phyloP scores from a whole-genome alignment of 2,797 vertebrate genomes.

The Acrossocheilus fasciatus region DNA sequence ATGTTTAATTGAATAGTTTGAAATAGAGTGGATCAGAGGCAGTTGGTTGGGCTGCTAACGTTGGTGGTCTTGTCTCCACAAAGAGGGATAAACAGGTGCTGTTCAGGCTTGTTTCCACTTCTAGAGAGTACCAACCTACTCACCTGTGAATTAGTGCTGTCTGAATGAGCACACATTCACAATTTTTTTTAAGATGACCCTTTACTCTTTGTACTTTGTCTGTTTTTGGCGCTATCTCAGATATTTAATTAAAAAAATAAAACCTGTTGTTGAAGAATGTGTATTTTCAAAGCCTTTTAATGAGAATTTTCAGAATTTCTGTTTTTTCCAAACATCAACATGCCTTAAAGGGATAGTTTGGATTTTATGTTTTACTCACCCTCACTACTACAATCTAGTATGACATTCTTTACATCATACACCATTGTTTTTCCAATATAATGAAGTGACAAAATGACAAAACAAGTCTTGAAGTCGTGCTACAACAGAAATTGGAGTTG shows the following conservation, averaged over 20 bases:
- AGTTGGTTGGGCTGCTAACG: neutral
- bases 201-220: neutral
- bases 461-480: neutral
- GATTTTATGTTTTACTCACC: neutral
- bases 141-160: neutral
- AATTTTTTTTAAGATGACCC: neutral
- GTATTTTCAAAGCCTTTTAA: neutral
- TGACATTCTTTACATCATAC: neutral
- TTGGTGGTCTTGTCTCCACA: neutral
- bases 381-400: neutral
- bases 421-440: neutral
- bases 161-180: conserved; percentile 12
- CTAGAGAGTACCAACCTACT: conserved; percentile 41
- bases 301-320: neutral
- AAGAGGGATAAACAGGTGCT: conserved; percentile 32
- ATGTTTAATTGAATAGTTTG: conserved; percentile 33
- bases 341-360: neutral
- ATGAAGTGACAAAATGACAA: neutral
- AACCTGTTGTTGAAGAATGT: neutral
- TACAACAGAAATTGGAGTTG: neutral
- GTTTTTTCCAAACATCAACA: neutral
- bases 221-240: neutral
- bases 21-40: conserved; percentile 38
- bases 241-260: neutral
- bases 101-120: conserved; percentile 63